Conservation (phyloP, 2,113 vertebrate genomes). For the Xerus inauris region DNA sequence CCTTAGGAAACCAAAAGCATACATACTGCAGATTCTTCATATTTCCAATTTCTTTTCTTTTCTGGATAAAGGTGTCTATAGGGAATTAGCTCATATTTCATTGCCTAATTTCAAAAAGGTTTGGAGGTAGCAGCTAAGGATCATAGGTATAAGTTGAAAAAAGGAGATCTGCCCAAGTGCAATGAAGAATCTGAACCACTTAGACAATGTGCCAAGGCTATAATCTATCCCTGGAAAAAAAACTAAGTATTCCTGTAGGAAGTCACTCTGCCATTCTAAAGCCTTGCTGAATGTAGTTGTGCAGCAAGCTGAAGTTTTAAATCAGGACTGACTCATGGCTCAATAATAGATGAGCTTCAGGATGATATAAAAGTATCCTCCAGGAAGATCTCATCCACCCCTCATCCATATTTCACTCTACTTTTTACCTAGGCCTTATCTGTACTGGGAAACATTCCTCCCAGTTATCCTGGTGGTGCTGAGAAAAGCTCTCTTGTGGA, state of each 20-base stretch:
- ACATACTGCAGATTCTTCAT: neutral
- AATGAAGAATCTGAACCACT: neutral
- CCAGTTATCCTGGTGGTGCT: neutral
- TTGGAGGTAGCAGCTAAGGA: neutral
- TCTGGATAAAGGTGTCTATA: neutral
- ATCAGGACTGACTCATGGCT: neutral
- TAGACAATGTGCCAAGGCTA: neutral
- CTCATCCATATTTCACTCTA: neutral
- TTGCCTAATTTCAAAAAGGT: neutral
- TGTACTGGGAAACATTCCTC: neutral
- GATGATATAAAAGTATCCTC: neutral
- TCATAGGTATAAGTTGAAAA: neutral
- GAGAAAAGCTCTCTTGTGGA: neutral
- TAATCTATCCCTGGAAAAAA: neutral
- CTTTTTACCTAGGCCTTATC: neutral
- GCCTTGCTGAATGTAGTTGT: neutral
- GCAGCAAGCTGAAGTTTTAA: neutral
- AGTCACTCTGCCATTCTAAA: neutral
- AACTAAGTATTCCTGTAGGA: neutral
- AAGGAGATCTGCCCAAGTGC: neutral
- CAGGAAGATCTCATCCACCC: neutral
- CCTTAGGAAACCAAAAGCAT: neutral
- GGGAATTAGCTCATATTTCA: neutral
- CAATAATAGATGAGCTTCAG: neutral
- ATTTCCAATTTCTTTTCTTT: neutral